Base-by-base conservation (phyloP, 2,797 vertebrate genomes). In the Tinamus major region DNA sequence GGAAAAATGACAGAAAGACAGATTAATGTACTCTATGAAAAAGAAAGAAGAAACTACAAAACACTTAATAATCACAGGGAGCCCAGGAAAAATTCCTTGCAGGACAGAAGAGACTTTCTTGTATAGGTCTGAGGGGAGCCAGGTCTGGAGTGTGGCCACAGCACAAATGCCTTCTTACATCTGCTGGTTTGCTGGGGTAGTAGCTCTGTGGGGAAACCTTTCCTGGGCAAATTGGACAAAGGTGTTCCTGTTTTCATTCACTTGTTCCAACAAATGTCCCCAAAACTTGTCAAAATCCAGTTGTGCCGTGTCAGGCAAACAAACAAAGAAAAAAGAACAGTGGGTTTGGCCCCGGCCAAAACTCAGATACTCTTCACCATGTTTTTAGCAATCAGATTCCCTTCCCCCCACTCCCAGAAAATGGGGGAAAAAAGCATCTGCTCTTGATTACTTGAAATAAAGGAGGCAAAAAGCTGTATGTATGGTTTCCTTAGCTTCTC, bases 391-490 rank as follows among this genome's bases (percentile, higher is more conserved):
- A 85, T 83, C 76, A 69, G 75, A 31, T 82, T 67, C 72, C 29
- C 75, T 88, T 89, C 58, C 86, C 17, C 56, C 62, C 37, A 62
- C 11, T 35, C 27, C 35, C 33, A 29, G 5, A 0, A 0, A 1
- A 81, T 53, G 49, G 4, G 59, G 4, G 37, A 44, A 37, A 37
- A 62, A 27, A 26, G 5, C 10, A 65, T 89, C 87, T 95, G 85
- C 87, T 93, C 67, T 90, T 90, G 85, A 87, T 93, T 77, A 86
- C 80, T 94, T 65, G 83, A 90, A 95, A 93, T 92, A 94, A 93
- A 94, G 55, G 33, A 64, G 80, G 42, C 62, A 79, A 94, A 90
- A 85, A 85, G 72, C 64, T 82, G 37, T 78, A n/a, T 79, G 80
- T 87, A 90, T 63, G 39, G 63, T 71, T 87, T 74, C 44, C 44